Evolutionary conservation across 2,797 vertebrate genomes (phyloP).

Genomic region (Babyrousa celebensis): DNA sequence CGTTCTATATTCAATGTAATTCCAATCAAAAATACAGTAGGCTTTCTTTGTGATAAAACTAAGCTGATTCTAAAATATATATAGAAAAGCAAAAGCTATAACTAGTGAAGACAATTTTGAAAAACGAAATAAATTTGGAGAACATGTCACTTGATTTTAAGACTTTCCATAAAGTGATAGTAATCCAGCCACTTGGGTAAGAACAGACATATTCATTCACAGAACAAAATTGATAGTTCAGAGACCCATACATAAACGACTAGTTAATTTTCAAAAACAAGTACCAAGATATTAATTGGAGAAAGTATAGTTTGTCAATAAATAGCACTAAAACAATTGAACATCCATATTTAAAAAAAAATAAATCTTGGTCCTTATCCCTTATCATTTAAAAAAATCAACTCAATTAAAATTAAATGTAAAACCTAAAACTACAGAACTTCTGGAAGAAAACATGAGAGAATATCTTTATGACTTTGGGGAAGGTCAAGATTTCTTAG

Average conservation of each 20-base stretch:
- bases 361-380: background rate
- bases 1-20: background rate
- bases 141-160: background rate
- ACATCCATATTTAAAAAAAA: background rate
- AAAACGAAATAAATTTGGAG: background rate
- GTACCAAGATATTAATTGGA: background rate
- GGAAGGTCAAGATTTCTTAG: background rate
- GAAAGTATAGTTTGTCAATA: background rate
- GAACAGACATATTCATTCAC: background rate
- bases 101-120: background rate
- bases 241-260: background rate
- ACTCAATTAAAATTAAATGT: background rate
- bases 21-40: background rate
- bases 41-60: background rate
- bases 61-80: background rate
- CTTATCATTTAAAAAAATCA: background rate
- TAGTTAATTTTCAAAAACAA: background rate
- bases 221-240: background rate
- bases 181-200: background rate
- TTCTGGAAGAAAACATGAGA: background rate
- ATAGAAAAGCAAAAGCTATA: background rate
- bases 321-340: background rate
- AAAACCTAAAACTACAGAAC: slow-evolving; percentile 27
- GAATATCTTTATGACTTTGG: background rate
- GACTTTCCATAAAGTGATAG: background rate